Base-by-base conservation (phyloP, 2,113 vertebrate species). In the Brienomyrus brachyistius region DNA sequence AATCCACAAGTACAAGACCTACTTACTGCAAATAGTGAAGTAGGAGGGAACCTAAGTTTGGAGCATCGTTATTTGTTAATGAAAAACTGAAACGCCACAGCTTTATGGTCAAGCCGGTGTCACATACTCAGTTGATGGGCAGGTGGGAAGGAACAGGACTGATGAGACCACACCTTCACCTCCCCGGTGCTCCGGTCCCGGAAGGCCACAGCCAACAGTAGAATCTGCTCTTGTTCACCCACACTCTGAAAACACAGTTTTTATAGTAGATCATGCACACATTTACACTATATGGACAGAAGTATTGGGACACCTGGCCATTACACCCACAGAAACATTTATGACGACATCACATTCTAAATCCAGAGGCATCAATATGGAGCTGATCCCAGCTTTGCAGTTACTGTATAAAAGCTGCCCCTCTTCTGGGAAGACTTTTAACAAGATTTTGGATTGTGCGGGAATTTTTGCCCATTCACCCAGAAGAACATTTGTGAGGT, bases 181-280 rank as follows among this genome's bases (percentile, higher is more conserved):
- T 87, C 50, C 21, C n/a, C 86, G 40, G 11, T 88, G 19, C 23
- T 45, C n/a, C 15, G n/a, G 35, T 59, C 90, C 48, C 87, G 86
- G n/a, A 88, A 90, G 43, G 86, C 87, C 6, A 90, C 62, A 40
- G 59, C 87, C 90, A 90, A 43, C 5, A 77, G 27, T n/a, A 90
- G 59, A 19, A 5, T n/a, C 85, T 51, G 21, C 35, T 43, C 23
- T 7, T 48, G 11, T 47, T 88, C 45, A 15, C 56, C 83, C 51
- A 90, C 66, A 27, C 87, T 88, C 90, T 90, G 70, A 51, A 87
- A 52, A 5, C 80, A 84, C 23, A 52, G 51, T 51, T 50, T 66
- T 23, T 23, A 23, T 19, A 84, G 82, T 21, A 45, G 45, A 84
- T 84, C 70, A 77, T 15, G 27, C 31, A 77, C 27, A 77, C 31